Base-by-base conservation (phyloP, 2,888 invertebrate species). In the Hirtodrosophila trivittata region DNA sequence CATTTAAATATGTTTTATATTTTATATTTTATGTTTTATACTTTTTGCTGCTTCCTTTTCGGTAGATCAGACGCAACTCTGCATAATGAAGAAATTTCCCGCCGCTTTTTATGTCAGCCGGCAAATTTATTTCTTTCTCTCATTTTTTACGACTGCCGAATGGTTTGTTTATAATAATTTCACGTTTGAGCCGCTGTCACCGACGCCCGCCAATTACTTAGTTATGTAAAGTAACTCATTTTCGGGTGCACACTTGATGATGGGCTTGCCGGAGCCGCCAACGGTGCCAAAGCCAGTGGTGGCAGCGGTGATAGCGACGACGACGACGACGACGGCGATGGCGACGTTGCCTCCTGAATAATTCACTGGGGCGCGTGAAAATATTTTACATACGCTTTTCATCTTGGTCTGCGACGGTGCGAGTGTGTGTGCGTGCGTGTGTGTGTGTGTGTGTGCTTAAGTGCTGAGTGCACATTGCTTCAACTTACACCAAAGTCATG, bases 101-200 rank as follows among this genome's bases (percentile, higher is more conserved):
- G 60, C 39, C 57, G 71, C 65, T 65, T 85, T 81, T 78, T 78
- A 85, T 82, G 75, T 38, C 39, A 43, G 30, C 33, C 54, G 16
- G 25, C 30, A 59, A 32, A 52, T 9, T 9, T 39, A 10, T 30
- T 4, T 9, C 37, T 41, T 50, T 8, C 16, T 14, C 7, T 6
- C 10, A 25, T 1, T 65, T 75, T 77, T 78, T 85, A 85, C 68
- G 78, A 73, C 74, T 76, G 63, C 16, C 77, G 59, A 82, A 84
- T 86, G 86, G 77, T 83, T 84, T 81, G 81, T 84, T 86, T 84
- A 82, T 86, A 84, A 82, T 86, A 81, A 86, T 86, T 81, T 81
- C 66, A 83, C 77, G 68, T 83, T 81, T 83, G 74, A 66, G 66
- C 66, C 63, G 39, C 70, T 77, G 85, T 65, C 82, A 67, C 82